Evolutionary conservation across 2,888 invertebrate genomes (phyloP).

Genomic region (Dermolepida albohirtum): DNA sequence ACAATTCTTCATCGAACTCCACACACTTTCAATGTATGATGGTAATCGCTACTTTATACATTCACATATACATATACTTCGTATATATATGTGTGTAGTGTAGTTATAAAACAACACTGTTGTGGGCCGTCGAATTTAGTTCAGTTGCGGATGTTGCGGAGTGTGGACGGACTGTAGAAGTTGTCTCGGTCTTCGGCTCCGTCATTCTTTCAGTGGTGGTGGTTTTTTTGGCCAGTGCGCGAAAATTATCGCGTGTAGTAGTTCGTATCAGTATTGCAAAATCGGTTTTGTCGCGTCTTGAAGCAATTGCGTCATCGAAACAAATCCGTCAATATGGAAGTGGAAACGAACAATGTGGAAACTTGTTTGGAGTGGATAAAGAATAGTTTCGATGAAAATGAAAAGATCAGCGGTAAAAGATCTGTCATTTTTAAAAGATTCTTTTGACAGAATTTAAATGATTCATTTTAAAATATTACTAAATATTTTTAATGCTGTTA

Average conservation of each 20-base stretch:
- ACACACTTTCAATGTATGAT: neutral
- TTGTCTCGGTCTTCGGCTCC: conserved; percentile 14
- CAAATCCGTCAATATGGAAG: conserved; percentile 35
- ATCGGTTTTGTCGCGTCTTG: neutral
- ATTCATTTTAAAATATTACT: too few relatives aligned
- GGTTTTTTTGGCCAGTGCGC: neutral
- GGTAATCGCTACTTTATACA: conserved; percentile 11
- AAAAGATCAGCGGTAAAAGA: conserved; percentile 32
- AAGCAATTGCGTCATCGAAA: neutral
- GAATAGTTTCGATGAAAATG: conserved; percentile 40
- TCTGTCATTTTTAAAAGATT: neutral
- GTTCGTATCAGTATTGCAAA: conserved; percentile 4
- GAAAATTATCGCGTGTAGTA: neutral
- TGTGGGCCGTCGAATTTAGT: conserved; percentile 30
- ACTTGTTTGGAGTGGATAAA: conserved; percentile 41
- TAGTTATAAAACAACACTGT: conserved; percentile 28
- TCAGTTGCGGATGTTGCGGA: conserved; percentile 32
- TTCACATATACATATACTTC: neutral
- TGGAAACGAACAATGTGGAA: conserved; percentile 36
- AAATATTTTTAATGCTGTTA: too few relatives aligned
- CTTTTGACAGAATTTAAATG: too few relatives aligned
- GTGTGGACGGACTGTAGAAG: conserved; percentile 20
- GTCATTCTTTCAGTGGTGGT: conserved; percentile 1
- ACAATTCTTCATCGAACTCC: neutral
- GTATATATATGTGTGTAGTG: too few relatives aligned